Conservation (phyloP, 2,888 invertebrate genomes). For the Lasioglossum marginatum region DNA sequence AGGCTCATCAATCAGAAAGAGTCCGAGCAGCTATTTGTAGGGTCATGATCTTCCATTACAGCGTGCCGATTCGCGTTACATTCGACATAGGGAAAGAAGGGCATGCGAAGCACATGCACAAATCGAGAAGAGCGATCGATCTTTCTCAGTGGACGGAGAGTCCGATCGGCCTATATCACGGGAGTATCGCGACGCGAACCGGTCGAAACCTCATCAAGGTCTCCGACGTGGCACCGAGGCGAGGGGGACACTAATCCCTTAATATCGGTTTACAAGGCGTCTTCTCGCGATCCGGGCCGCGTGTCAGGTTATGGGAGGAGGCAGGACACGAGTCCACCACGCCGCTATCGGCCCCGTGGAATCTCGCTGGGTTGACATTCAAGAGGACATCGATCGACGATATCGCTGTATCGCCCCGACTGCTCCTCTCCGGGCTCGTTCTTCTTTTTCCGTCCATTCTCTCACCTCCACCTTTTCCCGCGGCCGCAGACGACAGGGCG, state of each 20-base stretch:
- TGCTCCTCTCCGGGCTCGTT: neutral
- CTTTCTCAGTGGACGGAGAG: conserved; percentile 21
- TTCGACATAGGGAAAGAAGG: neutral
- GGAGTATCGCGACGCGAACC: conserved; percentile 40
- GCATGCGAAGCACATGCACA: neutral
- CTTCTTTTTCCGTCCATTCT: conserved; percentile 42
- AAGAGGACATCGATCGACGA: conserved; percentile 69
- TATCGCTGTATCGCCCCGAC: conserved; percentile 54
- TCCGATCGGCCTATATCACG: conserved; percentile 36
- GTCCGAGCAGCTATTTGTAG: neutral
- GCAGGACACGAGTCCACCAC: conserved; percentile 69
- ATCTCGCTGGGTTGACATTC: conserved; percentile 64
- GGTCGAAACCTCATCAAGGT: conserved; percentile 66
- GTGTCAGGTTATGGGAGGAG: conserved; percentile 73
- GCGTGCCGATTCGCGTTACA: neutral
- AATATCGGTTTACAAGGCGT: conserved; percentile 76
- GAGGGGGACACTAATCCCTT: conserved; percentile 75
- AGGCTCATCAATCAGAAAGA: neutral
- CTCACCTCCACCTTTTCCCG: conserved; percentile 25
- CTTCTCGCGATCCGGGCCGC: conserved; percentile 59
- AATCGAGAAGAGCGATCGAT: conserved; percentile 36
- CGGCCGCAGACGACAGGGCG: neutral
- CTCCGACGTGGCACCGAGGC: conserved; percentile 24
- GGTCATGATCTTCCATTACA: neutral
- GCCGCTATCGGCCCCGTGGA: conserved; percentile 66